Percentiles rank a stretch among this genome's conserved stretches.
These are phyloP conservation scores for Malurus splendens DNA, from an alignment of 2,797 vertebrate genomes.

Conservation along the genomic window DNA sequence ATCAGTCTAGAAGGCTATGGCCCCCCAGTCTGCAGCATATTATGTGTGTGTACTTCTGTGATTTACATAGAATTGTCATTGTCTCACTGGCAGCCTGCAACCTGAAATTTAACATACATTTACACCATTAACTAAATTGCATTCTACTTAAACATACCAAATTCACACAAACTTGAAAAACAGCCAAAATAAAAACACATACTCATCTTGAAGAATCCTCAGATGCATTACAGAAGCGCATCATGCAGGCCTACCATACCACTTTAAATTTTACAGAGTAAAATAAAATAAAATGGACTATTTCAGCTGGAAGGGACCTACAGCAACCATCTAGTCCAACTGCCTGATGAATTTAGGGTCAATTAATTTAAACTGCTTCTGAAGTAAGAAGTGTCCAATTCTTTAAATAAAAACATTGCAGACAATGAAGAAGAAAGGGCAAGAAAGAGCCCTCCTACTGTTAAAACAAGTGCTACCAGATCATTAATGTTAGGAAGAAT, in stretches of 20 bases:
- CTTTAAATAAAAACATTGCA: background rate
- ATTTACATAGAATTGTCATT: background rate
- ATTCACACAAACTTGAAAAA: background rate
- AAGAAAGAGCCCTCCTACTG: background rate
- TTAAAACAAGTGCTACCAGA: background rate
- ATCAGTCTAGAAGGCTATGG: background rate
- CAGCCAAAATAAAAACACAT: background rate
- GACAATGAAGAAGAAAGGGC: background rate
- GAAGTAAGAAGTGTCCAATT: background rate
- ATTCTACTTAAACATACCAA: background rate
- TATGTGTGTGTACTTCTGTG: background rate
- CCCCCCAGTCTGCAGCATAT: background rate
- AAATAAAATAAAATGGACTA: background rate
- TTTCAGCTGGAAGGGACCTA: background rate
- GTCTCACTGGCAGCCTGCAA: background rate
- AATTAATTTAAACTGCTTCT: background rate
- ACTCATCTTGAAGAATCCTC: background rate
- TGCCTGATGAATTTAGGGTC: background rate
- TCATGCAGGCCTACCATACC: rapidly evolving
- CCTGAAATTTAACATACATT: background rate
- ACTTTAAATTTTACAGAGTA: background rate
- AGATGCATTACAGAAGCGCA: background rate
- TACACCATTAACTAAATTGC: background rate
- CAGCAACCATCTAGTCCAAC: background rate
- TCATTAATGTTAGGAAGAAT: background rate